Percentiles rank a stretch among this genome's conserved stretches.
Conservation (phyloP, 1,140 invertebrate genomes). For the Halesus radiatus region DNA sequence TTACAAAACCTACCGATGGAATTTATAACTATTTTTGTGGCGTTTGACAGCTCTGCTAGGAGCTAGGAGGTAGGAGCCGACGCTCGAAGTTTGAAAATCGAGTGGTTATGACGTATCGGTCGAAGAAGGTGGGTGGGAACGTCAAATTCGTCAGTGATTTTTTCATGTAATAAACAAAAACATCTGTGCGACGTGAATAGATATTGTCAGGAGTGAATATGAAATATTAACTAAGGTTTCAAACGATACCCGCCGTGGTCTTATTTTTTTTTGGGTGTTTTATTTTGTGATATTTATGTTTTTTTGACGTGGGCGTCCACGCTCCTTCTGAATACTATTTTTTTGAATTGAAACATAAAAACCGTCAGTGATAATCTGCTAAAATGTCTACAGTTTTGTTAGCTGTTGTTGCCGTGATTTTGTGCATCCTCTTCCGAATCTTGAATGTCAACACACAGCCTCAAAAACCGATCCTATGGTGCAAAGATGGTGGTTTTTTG, state of each 20-base stretch:
- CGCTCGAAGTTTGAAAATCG: slow-evolving; percentile 29
- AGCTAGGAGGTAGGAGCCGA: not conserved
- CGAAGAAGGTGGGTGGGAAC: slow-evolving; percentile 23
- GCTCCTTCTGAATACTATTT: not conserved
- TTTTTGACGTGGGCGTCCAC: not conserved
- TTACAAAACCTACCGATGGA: not conserved
- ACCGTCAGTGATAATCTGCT: not conserved
- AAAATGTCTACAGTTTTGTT: slow-evolving; percentile 82
- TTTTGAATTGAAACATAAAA: slow-evolving; percentile 7
- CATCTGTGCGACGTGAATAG: not conserved
- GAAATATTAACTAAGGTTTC: not conserved
- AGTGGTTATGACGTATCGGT: slow-evolving; percentile 17
- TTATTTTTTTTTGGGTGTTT: not conserved
- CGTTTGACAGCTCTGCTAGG: slow-evolving; percentile 23
- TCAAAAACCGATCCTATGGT: slow-evolving; percentile 80
- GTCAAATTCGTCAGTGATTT: slow-evolving; percentile 15
- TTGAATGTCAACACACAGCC: slow-evolving; percentile 86
- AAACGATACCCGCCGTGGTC: not conserved
- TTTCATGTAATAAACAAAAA: not conserved
- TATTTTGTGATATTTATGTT: slow-evolving; percentile 41
- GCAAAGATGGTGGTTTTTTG: slow-evolving; percentile 81
- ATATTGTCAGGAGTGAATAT: not conserved
- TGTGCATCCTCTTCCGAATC: slow-evolving; percentile 85
- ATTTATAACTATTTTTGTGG: slow-evolving; percentile 2
- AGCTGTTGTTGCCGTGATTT: slow-evolving; percentile 81